These are phyloP conservation scores for Carettochelys insculpta DNA, from an alignment of 2,113 vertebrate genomes.

Conservation along the genomic window DNA sequence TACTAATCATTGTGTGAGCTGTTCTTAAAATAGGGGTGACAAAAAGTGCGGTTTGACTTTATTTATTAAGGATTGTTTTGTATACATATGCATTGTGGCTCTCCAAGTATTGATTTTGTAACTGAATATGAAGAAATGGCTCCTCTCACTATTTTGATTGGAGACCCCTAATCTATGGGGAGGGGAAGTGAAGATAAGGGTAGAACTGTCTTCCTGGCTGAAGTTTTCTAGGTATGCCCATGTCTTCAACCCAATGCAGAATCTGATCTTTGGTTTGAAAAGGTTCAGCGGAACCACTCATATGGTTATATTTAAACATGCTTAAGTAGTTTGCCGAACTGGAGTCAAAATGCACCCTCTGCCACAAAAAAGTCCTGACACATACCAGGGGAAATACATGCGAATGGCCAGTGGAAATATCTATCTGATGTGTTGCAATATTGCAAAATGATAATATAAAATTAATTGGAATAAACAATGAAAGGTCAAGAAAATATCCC, in stretches of 20 bases:
- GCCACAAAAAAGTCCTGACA: background rate
- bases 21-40: too few species aligned
- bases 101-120: too few species aligned
- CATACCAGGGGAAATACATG: background rate
- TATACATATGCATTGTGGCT: too few species aligned
- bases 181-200: background rate
- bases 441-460: background rate
- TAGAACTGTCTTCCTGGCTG: background rate
- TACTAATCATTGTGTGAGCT: too few species aligned
- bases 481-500: slow-evolving; percentile 15
- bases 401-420: too few species aligned
- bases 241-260: background rate
- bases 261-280: background rate
- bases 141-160: too few species aligned
- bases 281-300: background rate
- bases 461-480: background rate
- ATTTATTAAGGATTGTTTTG: too few species aligned
- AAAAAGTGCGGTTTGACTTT: too few species aligned
- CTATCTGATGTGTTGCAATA: background rate
- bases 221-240: background rate
- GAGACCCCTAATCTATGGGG: background rate
- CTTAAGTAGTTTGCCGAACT: background rate
- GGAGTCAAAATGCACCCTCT: background rate
- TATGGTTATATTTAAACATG: background rate
- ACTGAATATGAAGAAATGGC: too few species aligned